A percentile compares a stretch with the other conserved stretches of the same genome.
phyloP scores from a whole-genome alignment of 2,113 vertebrate genomes.

The Elanus axillaris region DNA sequence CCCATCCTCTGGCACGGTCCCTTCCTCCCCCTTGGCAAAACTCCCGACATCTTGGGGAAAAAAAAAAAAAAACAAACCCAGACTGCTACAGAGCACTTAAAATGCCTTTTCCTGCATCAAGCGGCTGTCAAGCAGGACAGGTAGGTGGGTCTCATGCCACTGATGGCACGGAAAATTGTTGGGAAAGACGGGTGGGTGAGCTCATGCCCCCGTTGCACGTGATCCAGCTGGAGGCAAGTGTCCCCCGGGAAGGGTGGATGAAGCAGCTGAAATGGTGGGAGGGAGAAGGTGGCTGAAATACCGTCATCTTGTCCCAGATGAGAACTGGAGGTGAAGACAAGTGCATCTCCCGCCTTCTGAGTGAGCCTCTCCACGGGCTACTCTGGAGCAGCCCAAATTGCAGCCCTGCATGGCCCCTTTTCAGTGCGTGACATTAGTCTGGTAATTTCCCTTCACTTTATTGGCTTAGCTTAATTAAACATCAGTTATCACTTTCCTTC shows the following conservation, averaged over 20 bases:
- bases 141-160: background rate
- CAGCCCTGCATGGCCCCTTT: background rate
- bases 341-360: background rate
- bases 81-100: background rate
- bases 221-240: background rate
- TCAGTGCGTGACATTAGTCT: background rate
- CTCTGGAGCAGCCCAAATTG: background rate
- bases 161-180: background rate
- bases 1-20: too few relatives aligned
- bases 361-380: background rate
- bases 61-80: accelerated
- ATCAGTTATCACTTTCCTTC: conserved; percentile 45
- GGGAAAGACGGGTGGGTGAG: background rate
- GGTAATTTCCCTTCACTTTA: conserved; percentile 22
- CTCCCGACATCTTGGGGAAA: accelerated
- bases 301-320: background rate
- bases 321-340: background rate
- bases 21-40: background rate
- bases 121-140: background rate
- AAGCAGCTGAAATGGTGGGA: background rate
- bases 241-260: background rate
- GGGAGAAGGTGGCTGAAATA: background rate
- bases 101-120: background rate
- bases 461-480: conserved; percentile 54
- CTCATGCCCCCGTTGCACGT: accelerated